phyloP scores from a whole-genome alignment of 2,888 invertebrate genomes.

The Rhagophthalmus giganteus region DNA sequence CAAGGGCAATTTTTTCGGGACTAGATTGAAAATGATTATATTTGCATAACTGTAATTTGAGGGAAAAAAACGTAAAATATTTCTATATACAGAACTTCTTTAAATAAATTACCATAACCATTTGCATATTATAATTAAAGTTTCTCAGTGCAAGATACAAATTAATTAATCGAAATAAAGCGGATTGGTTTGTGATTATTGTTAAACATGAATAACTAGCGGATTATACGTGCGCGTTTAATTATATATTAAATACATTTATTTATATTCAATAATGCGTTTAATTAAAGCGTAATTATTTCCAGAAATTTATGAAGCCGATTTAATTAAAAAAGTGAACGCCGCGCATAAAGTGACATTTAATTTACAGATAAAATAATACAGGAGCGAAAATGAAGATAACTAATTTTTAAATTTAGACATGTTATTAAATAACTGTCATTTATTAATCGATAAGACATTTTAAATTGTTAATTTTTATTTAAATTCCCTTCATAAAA shows the following conservation, averaged over 20 bases:
- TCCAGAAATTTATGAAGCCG: conserved; percentile 24
- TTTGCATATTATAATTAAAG: conserved; percentile 22
- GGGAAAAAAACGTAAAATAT: conserved; percentile 8
- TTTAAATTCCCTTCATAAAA: conserved; percentile 28
- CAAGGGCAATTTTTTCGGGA: background rate
- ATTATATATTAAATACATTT: conserved; percentile 16
- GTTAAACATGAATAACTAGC: conserved; percentile 21
- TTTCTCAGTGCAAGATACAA: conserved; percentile 8
- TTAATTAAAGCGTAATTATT: conserved; percentile 30
- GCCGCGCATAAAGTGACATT: conserved; percentile 37
- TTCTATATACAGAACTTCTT: conserved; percentile 8
- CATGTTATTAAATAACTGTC: conserved; percentile 40
- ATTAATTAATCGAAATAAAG: conserved; percentile 16
- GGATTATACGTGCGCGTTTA: conserved; percentile 3
- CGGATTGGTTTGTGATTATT: conserved; percentile 20
- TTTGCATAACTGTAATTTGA: conserved; percentile 4
- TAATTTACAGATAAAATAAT: conserved; percentile 45
- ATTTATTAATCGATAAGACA: conserved; percentile 37
- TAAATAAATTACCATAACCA: conserved; percentile 20
- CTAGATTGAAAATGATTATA: conserved; percentile 5
- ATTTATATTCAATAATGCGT: conserved; percentile 23
- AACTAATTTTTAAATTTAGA: conserved; percentile 34
- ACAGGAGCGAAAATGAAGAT: conserved; percentile 30
- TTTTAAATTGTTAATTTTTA: conserved; percentile 39
- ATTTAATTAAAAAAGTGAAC: conserved; percentile 31